Conservation (phyloP, 1,140 invertebrate species). For the Acromyrmex charruanus region DNA sequence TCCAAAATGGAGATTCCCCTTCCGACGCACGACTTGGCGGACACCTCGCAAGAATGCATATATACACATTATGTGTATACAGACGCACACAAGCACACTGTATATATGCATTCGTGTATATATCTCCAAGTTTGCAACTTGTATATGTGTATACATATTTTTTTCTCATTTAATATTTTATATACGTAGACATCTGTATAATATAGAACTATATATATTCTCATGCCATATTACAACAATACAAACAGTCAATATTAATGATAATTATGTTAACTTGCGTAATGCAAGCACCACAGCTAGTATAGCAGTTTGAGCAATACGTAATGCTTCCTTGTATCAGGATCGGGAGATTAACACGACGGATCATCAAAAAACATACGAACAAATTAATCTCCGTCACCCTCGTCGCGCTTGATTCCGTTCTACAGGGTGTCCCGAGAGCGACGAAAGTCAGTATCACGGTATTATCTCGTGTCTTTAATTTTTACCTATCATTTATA, state of each 20-base stretch:
- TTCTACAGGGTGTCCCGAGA: slow-evolving; percentile 41
- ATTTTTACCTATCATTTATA: neutral
- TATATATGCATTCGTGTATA: slow-evolving; percentile 39
- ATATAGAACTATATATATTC: slow-evolving; percentile 65
- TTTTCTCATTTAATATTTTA: slow-evolving; percentile 38
- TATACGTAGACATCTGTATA: slow-evolving; percentile 52
- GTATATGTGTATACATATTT: slow-evolving; percentile 41
- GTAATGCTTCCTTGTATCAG: slow-evolving; percentile 58
- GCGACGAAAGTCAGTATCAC: neutral
- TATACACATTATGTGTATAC: slow-evolving; percentile 43
- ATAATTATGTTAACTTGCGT: slow-evolving; percentile 43
- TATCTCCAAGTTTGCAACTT: slow-evolving; percentile 44
- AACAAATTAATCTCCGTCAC: slow-evolving; percentile 51
- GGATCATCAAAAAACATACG: slow-evolving; percentile 6
- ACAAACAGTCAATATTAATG: no score
- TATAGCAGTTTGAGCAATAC: slow-evolving; percentile 68
- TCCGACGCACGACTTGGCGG: neutral
- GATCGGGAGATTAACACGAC: slow-evolving; percentile 50
- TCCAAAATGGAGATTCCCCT: neutral
- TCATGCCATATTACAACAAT: no score
- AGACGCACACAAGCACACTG: slow-evolving; percentile 14
- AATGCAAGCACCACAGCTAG: slow-evolving; percentile 62
- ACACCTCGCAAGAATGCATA: slow-evolving; percentile 49
- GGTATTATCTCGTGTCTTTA: neutral
- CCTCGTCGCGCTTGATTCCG: slow-evolving; percentile 43